Evolutionary conservation across 2,113 vertebrate species (phyloP), one percentile per base, ranked within the genome.

Genomic region (Acinonyx jubatus): DNA sequence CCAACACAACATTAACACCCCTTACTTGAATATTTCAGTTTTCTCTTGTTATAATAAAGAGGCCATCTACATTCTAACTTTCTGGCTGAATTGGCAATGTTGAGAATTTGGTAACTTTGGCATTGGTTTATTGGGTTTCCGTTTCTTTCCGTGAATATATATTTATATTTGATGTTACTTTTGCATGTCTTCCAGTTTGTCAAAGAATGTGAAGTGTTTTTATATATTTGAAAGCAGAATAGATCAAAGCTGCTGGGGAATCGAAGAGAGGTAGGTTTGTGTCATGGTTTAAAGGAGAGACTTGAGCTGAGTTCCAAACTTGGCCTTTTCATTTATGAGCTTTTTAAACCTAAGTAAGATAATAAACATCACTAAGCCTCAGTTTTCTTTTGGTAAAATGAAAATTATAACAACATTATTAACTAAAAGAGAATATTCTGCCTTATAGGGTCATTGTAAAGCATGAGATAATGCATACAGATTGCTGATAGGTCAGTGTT

Each of bases 11-110:
- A 52, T 52, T 96, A 93, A 73, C 80, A 66, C 57, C 36, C 57
- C 15, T 66, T 71, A 94, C 48, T 94, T 97, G 31, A 97, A 41
- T 78, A 50, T 90, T 96, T 82, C 23, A 79, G 23, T 79, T 36
- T 83, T 96, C 48, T 81, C 45, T 97, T 93, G 7, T 97, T 87
- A 3, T 19, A 95, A 96, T 84, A 19, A 4, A 31, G 45, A 65
- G 41, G 9, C 41, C 18, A 66, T 97, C 48, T 91, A 55, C 38
- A 21, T 95, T 97, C 69, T 91, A 16, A 96, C 41, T 19, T 95
- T 93, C 45, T 88, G 82, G 10, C 61, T 93, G 80, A 97, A 88
- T 94, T 41, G 48, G 14, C 29, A 84, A 55, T 15, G n/a, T 97
- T 94, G 55, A 50, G 63, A 94, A 84, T 95, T 41, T 50, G 10